These are phyloP conservation scores for Python bivittatus DNA, from an alignment of 2,113 vertebrate genomes.

Conservation along the genomic window DNA sequence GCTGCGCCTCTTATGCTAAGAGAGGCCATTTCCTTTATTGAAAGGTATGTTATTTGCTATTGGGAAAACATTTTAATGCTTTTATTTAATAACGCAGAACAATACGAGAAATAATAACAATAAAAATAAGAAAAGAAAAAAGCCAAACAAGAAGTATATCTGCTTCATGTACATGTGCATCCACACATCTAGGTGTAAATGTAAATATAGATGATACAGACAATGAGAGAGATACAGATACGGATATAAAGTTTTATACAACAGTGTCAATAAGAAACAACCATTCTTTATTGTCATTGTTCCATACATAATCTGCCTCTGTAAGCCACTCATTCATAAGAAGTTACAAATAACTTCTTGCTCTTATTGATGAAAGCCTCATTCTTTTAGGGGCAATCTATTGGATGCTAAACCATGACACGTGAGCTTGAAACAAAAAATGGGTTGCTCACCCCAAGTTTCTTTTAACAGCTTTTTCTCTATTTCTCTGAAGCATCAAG, in stretches of 20 bases:
- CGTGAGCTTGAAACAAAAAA: not conserved
- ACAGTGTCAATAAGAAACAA: not conserved
- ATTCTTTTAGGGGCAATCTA: not conserved
- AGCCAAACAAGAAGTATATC: not conserved
- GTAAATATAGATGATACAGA: not conserved
- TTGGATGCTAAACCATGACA: not conserved
- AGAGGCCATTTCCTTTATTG: conserved; percentile 81
- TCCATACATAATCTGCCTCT: not conserved
- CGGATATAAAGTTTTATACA: not conserved
- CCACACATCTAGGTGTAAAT: not conserved
- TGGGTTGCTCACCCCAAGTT: not conserved
- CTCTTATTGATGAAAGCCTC: not conserved
- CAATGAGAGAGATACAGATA: not conserved
- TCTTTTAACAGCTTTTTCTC: not conserved
- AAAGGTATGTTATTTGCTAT: conserved; percentile 70
- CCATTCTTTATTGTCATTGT: not conserved
- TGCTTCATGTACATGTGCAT: not conserved
- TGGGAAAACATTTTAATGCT: not conserved
- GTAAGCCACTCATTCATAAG: not conserved
- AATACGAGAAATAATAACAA: not conserved
- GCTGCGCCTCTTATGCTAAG: conserved; percentile 69
- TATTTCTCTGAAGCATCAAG: not conserved
- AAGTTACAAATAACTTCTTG: not conserved
- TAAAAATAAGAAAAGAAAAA: not conserved
- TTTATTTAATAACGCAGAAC: not conserved